Base-by-base conservation (phyloP, 2,888 invertebrate genomes). In the Cenopis cana region DNA sequence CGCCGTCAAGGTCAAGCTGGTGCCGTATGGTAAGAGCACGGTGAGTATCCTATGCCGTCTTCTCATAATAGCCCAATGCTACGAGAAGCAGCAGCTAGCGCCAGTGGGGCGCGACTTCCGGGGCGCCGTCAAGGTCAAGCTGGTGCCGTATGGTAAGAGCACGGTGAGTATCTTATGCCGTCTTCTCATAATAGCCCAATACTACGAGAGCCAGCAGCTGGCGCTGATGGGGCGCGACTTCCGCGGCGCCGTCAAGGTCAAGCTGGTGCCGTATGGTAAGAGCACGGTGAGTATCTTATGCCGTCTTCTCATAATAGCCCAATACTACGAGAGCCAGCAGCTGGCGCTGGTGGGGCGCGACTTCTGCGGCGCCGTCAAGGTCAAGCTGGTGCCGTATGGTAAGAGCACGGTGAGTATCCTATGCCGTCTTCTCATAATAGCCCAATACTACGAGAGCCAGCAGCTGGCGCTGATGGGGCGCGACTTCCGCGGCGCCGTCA, bases 121-220 rank as follows among this genome's bases (percentile, higher is more conserved):
- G 12, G 94, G 95, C 0, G 92, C 90, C 56, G 94, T 97, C 73
- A 95, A 95, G 75, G 93, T 97, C 77, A 95, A 95, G 55, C 90
- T 96, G 82, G 94, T 96, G 72, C 96, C 97, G 0, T 97, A 95
- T 77, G 97, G 96, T 69, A 96, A 96, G 87, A 94, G 95, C 77
- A 94, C 93, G 75, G 96, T 96, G 81, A 94, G 95, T 77, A 46
- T n/a, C 5, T 12, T 38, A 41, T 41, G 33, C 14, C 6, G 14
- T 14, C 14, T 41, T n/a, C 46, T n/a, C n/a, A 41, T 14, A 41
- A 14, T 33, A 3, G 94, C 95, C 0, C 94, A 97, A 5, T 97
- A 96, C 89, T 97, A 97, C 86, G 97, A 97, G 86, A 94, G 96
- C 0, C 89, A 94, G 33, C 96, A 97, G 84, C 88, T 97, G 65